These are phyloP conservation scores for Cheirogaleus medius DNA, from an alignment of 2,113 vertebrate species.

Conservation along the genomic window DNA sequence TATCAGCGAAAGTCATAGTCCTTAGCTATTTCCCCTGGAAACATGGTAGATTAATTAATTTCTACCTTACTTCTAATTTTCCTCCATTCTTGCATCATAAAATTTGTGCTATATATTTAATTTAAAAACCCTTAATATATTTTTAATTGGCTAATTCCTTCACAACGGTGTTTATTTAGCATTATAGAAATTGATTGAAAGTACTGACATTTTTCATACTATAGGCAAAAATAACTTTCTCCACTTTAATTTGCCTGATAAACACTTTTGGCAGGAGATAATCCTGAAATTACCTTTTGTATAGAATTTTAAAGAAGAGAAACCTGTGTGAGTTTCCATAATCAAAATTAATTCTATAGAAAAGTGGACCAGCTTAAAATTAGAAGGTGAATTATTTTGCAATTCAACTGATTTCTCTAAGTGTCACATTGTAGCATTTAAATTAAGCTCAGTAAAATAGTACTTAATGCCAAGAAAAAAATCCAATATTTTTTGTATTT, in stretches of 20 bases:
- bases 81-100: not conserved
- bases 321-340: not conserved
- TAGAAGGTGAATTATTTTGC: constrained; percentile 20
- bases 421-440: not conserved
- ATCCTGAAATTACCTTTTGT: constrained; percentile 46
- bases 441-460: constrained; percentile 44
- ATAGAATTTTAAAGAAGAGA: constrained; percentile 29
- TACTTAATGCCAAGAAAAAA: not conserved
- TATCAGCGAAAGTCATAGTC: not conserved
- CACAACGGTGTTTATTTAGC: not conserved
- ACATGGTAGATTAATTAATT: constrained; percentile 22
- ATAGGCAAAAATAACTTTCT: constrained; percentile 48
- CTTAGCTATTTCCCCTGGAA: not conserved
- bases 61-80: not conserved
- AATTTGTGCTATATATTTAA: not conserved
- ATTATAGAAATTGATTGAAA: constrained; percentile 6
- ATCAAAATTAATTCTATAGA: constrained; percentile 14
- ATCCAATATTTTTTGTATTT: not conserved
- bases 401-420: constrained; percentile 47
- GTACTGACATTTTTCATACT: not conserved
- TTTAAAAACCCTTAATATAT: not conserved
- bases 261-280: constrained; percentile 16
- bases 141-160: constrained; percentile 30
- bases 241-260: constrained; percentile 48
- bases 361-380: constrained; percentile 27